A percentile compares a stretch with the other conserved stretches of the same genome.
phyloP scores from a whole-genome alignment of 2,888 invertebrate species.

The Synergus japonicus region DNA sequence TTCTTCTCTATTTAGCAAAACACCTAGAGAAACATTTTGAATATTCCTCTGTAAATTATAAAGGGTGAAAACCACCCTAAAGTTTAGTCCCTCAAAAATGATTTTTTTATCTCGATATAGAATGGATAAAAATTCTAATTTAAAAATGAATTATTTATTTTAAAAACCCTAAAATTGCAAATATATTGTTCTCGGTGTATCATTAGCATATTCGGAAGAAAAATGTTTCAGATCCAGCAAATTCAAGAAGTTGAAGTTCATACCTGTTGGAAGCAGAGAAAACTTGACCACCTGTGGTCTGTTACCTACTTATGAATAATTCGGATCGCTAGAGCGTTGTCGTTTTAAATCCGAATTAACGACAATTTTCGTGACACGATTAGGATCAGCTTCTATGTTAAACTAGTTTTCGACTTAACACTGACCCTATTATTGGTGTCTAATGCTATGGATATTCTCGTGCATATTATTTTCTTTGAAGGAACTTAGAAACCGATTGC shows the following conservation, averaged over 20 bases:
- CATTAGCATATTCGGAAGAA: background rate
- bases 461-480: background rate
- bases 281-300: constrained; percentile 66
- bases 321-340: constrained; percentile 43
- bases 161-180: no score
- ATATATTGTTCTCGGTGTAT: no score
- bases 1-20: constrained; percentile 1
- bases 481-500: no score
- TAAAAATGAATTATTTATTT: no score
- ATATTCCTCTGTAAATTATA: no score
- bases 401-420: constrained; percentile 63
- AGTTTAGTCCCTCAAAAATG: no score
- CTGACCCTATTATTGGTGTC: constrained; percentile 63
- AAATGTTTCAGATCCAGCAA: background rate
- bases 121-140: no score
- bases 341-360: constrained; percentile 61
- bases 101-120: no score
- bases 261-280: constrained; percentile 24
- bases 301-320: constrained; percentile 54
- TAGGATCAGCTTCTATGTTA: constrained; percentile 56
- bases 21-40: background rate
- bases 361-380: constrained; percentile 63
- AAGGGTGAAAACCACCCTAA: no score
- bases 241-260: background rate
- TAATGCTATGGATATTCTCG: constrained; percentile 4